A percentile compares a stretch with the other conserved stretches of the same genome.
These are phyloP conservation scores for Passerculus sandwichensis DNA, from an alignment of 2,797 vertebrate species.

Conservation along the genomic window DNA sequence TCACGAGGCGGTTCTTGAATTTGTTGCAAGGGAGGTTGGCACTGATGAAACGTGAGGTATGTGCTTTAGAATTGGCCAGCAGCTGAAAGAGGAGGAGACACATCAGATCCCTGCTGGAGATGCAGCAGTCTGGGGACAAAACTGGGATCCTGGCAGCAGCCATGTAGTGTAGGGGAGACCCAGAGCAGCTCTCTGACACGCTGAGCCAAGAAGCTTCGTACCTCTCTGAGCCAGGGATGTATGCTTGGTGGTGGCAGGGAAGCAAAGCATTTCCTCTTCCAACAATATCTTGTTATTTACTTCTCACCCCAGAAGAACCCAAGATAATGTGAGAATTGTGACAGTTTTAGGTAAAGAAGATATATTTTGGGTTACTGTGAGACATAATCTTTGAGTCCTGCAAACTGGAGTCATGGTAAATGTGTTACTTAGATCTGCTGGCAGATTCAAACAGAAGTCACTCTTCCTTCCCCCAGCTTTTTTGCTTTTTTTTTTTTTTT, in stretches of 20 bases:
- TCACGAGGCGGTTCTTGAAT: slow-evolving; percentile 96
- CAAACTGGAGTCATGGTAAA: slow-evolving; percentile 10
- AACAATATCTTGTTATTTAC: slow-evolving; percentile 20
- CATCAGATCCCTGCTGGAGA: not conserved
- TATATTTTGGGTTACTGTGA: slow-evolving; percentile 30
- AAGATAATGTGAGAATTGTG: slow-evolving; percentile 33
- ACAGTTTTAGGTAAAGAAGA: slow-evolving; percentile 47
- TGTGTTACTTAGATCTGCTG: not conserved
- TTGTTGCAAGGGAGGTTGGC: slow-evolving; percentile 98
- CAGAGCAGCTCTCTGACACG: not conserved
- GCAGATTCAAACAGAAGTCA: not conserved
- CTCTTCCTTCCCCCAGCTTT: accelerated
- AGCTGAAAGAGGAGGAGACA: slow-evolving; percentile 76
- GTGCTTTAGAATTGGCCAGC: slow-evolving; percentile 92
- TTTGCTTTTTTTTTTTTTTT: not conserved
- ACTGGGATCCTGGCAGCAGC: accelerated
- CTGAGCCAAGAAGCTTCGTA: not conserved
- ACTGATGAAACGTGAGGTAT: slow-evolving; percentile 95
- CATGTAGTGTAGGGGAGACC: not conserved
- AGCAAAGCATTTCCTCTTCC: not conserved
- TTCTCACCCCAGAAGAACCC: slow-evolving; percentile 37
- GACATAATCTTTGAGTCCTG: not conserved
- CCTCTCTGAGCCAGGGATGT: not conserved
- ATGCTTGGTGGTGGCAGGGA: accelerated
- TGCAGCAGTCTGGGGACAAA: not conserved